Evolutionary conservation across 2,797 vertebrate genomes (phyloP), one percentile per base, ranked within the genome.

Genomic region (Myripristis murdjan): DNA sequence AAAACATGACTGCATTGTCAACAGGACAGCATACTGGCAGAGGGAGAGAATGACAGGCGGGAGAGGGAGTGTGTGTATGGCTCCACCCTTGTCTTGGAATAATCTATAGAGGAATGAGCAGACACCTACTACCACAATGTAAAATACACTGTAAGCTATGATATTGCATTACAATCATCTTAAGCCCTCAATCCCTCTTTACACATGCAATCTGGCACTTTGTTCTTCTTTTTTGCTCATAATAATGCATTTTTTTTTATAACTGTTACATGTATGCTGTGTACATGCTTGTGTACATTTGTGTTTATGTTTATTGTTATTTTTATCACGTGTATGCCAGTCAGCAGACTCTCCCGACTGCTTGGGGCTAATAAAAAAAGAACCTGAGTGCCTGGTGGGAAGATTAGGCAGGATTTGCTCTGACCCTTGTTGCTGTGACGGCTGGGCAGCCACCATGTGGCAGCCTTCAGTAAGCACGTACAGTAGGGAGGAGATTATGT

Each of bases 371-470:
- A 77, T 59, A 65, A 80, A 75, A 15, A 4, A 63, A 75, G 37
- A 81, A 74, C 33, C 81, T 65, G 56, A 59, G 35, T 16, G 16
- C 63, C 58, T 51, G 43, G 8, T n/a, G 79, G 64, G 80, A 63
- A 79, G 65, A 66, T 41, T 55, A 57, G 48, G 73, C 26, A 77
- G 82, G 73, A 70, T 87, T 87, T 87, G 51, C 56, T 65, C 63
- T 64, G 74, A 79, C 74, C 78, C 84, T 35, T 75, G 49, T 60
- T 33, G 7, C 65, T 83, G 75, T 70, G 43, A 47, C 55, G 79
- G 65, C 71, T n/a, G n/a, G n/a, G n/a, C 75, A 78, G 56, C 90
- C 89, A 82, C 89, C 91, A 93, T 93, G 87, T 68, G 88, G 87
- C 85, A 84, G 61, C 71, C 81, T 72, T 81, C 81, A 78, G 16